phyloP scores from a whole-genome alignment of 2,888 invertebrate genomes.

The Cacoxenus indagator region DNA sequence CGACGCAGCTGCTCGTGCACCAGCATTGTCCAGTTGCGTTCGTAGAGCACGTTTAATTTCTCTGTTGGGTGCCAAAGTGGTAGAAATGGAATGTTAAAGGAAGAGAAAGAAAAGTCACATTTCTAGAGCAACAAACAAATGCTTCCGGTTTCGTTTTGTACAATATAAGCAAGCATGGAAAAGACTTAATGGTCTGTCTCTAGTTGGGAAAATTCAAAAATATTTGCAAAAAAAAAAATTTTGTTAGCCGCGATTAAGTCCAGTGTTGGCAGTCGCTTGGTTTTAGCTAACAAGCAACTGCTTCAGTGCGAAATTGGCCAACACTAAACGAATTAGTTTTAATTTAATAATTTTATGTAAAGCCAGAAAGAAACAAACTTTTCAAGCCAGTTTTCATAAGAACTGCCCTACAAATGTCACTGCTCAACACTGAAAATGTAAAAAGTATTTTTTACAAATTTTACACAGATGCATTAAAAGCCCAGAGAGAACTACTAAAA shows the following conservation, averaged over 20 bases:
- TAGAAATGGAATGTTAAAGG: not conserved
- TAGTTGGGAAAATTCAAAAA: not conserved
- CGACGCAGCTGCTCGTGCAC: constrained; percentile 83
- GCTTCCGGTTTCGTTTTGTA: too few species aligned
- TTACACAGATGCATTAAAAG: not conserved
- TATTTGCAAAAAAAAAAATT: not conserved
- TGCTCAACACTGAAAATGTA: not conserved
- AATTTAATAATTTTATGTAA: not conserved
- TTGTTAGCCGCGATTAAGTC: not conserved
- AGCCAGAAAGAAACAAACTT: not conserved
- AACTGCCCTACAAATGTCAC: not conserved
- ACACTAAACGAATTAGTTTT: not conserved
- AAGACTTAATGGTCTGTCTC: too few species aligned
- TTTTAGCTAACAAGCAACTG: too few species aligned
- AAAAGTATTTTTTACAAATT: not conserved
- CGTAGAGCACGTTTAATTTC: constrained; percentile 85
- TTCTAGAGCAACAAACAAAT: not conserved
- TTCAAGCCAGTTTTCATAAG: not conserved
- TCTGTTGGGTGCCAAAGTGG: constrained; percentile 72
- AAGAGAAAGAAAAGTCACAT: not conserved
- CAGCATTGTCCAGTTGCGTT: constrained; percentile 85
- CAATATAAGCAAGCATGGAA: too few species aligned
- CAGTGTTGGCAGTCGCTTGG: not conserved
- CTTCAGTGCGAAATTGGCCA: too few species aligned
- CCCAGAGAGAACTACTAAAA: not conserved